Base-by-base conservation (phyloP, 2,113 vertebrate species). In the Camelus dromedarius region DNA sequence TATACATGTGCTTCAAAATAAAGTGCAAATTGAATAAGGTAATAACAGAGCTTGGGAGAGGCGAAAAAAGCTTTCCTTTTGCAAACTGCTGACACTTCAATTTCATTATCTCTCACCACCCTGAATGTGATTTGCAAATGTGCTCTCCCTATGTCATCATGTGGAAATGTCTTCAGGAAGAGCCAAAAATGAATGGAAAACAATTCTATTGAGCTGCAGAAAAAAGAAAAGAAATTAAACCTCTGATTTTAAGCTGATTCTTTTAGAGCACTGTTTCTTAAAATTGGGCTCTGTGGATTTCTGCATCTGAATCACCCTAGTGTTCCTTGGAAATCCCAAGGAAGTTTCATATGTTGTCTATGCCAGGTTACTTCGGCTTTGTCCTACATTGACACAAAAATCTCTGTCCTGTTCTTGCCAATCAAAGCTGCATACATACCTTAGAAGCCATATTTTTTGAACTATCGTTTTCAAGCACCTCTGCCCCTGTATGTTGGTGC, bases 21-120 rank as follows among this genome's bases (percentile, higher is more conserved):
- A 97, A 98, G 95, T 97, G 93, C 89, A 97, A 97, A 97, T 91
- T 93, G 96, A 97, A 96, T 96, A 97, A 97, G 96, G 93, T 94
- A 97, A 97, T 93, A 97, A 92, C 86, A 89, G 82, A 80, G 92
- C 93, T 96, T 26, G 87, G 20, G 13, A 1, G 28, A n/a, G 22
- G 5, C 15, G 0, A 0, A 4, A 20, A 83, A 79, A 80, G n/a
- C 30, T 66, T 90, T 96, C 84, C 86, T 91, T 92, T 95, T n/a
- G 66, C 83, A 97, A 96, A 95, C 92, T 85, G 96, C 97, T 98
- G 97, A 97, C 92, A 95, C 91, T 89, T 93, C 92, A 62, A 93
- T 97, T 97, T 96, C 86, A 79, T 95, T 91, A 66, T 95, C 93
- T 94, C 89, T 92, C 89, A 60, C 91, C 75, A 88, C 14, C 46